Conservation (phyloP, 1,140 invertebrate species). For the Cherax quadricarinatus region DNA sequence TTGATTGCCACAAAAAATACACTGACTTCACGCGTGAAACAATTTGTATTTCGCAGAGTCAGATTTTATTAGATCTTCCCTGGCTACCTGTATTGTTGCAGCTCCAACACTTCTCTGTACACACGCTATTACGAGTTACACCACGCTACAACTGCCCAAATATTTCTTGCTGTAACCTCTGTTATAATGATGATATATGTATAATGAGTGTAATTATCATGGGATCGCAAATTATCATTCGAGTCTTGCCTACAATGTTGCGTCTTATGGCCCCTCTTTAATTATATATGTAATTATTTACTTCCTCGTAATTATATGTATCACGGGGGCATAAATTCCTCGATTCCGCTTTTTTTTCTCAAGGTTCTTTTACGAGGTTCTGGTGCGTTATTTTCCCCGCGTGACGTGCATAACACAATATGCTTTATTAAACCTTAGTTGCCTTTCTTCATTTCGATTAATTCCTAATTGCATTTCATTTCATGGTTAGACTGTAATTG, state of each 20-base stretch:
- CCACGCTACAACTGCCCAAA: too few relatives aligned
- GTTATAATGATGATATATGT: conserved; percentile 55
- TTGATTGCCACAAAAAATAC: too few relatives aligned
- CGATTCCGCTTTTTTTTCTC: not conserved
- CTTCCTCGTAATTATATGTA: conserved; percentile 48
- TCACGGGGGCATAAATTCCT: not conserved
- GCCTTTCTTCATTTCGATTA: not conserved
- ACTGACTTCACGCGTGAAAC: not conserved
- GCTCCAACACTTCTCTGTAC: too few relatives aligned
- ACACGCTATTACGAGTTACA: too few relatives aligned
- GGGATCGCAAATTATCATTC: not conserved
- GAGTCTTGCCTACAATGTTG: conserved; percentile 14
- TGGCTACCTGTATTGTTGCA: too few relatives aligned
- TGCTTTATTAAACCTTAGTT: not conserved
- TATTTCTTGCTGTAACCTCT: not conserved
- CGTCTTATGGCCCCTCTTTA: conserved; percentile 33
- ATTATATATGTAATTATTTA: conserved; percentile 57
- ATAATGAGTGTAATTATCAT: conserved; percentile 56
- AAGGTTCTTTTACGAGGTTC: not conserved
- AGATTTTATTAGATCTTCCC: too few relatives aligned
- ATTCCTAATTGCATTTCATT: conserved; percentile 12
- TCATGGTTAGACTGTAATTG: not conserved
- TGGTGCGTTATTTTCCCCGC: not conserved
- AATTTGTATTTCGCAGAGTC: too few relatives aligned
- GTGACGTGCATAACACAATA: not conserved